Evolutionary conservation across 1,140 invertebrate species (phyloP), one percentile per base, ranked within the genome.

Genomic region (Littorina saxatilis): DNA sequence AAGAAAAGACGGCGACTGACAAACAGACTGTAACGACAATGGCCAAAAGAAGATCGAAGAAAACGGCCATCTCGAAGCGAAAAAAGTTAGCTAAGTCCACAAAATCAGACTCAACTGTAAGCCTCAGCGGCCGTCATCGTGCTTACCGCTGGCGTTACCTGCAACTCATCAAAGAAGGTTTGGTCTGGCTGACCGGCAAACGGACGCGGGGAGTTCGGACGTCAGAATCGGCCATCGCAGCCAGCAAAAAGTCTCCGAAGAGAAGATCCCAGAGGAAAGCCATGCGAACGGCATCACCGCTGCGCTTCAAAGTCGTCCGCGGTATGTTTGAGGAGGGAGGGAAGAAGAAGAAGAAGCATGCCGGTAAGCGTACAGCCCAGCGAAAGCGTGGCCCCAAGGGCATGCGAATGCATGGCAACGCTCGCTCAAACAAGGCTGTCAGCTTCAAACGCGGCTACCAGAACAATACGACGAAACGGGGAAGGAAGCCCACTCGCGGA

Each of bases 171-270:
- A 68, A 68, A 17, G 63, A 68, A 7, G 63, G 63, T 11, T 35
- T 68, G 63, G 39, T 68, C 63, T 68, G 63, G 63, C 35, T 68
- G 63, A 68, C 63, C 7, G 63, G 63, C 63, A 37, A 68, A 39
- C 63, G 63, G 63, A 68, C 63, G 7, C 32, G 63, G 35, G 11
- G 1, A 20, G 63, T 35, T 27, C 63, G 63, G 17, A 3, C 63
- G 1, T 37, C 63, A 20, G 63, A 68, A 17, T 63, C 61, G 4
- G 17, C 27, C 20, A 68, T 11, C 3, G 20, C 32, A 39, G 35
- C 20, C 63, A 35, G 37, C 32, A 68, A 9, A 3, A 15, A 68
- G 35, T 17, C 63, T 27, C 32, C 3, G 9, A 27, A 9, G 27
- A 20, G 20, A n/a, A 27, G 2, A 29, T 4, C 9, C n/a, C 4